Evolutionary conservation across 2,113 vertebrate species (phyloP), one percentile per base, ranked within the genome.

Genomic region (Antennarius striatus): DNA sequence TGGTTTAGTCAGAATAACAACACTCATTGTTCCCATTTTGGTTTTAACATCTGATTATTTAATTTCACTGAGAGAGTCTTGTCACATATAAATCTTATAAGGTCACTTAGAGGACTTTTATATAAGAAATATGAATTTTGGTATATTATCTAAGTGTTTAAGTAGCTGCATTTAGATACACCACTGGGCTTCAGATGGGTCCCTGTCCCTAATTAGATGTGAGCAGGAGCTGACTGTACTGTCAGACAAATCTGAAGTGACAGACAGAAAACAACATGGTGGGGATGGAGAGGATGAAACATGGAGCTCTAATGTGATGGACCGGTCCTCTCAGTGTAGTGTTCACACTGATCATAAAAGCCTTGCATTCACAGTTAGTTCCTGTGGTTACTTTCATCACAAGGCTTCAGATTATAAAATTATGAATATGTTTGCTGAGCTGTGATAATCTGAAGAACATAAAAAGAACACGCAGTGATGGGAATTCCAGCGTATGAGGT

Each of bases 161-260:
- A 84, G 72, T 56, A 75, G 73, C 47, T 1, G 3, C 63, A 63
- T 79, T 81, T 36, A 5, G 56, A 75, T 63, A 70, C 72, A 69
- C 56, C 36, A 17, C 12, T 0, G 72, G 63, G 66, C 56, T 64
- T 4, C 32, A 77, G 77, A 79, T 63, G 70, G 52, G 43, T 75
- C 75, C 74, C 79, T 70, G 40, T 60, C 39, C 69, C 78, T 70
- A 79, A 81, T 88, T 85, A 87, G 79, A 82, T 42, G 62, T 77
- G 72, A 84, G 83, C 65, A 49, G 79, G 79, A 70, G 77, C 77
- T 82, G 73, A 81, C 73, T 80, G 86, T 77, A 67, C 70, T 64
- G 74, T 68, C 77, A 85, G 70, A 74, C 77, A 67, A n/a, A 88
- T 88, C 79, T 57, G 58, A 80, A 78, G 83, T 81, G 88, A 88